A percentile compares a stretch with the other conserved stretches of the same genome.
Conservation (phyloP, 2,888 invertebrate genomes). For the Mechanitis messenoides region DNA sequence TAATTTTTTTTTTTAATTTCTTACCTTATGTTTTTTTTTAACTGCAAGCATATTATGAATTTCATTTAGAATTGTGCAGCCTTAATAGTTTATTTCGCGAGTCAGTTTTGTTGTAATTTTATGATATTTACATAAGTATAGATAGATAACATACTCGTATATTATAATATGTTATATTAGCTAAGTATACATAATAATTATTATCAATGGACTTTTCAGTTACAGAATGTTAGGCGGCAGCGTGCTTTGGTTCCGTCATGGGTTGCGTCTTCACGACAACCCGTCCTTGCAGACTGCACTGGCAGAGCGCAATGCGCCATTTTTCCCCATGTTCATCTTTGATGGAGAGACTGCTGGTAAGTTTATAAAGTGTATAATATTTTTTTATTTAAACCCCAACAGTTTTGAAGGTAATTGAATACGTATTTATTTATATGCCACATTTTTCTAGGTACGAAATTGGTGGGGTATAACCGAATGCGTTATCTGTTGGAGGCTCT, state of each 20-base stretch:
- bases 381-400: neutral
- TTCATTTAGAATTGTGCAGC: too few relatives aligned
- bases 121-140: too few relatives aligned
- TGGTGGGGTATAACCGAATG: conserved; percentile 82
- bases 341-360: conserved; percentile 85
- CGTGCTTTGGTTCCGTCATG: conserved; percentile 83
- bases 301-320: conserved; percentile 48
- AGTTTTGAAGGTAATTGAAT: too few relatives aligned
- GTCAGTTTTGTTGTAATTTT: too few relatives aligned
- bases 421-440: too few relatives aligned
- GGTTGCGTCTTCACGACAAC: conserved; percentile 82
- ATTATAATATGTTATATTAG: too few relatives aligned
- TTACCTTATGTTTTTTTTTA: too few relatives aligned
- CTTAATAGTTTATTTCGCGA: too few relatives aligned
- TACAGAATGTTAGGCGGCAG: conserved; percentile 62
- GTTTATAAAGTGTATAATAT: conserved; percentile 12
- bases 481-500: conserved; percentile 81
- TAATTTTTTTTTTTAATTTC: too few relatives aligned
- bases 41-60: too few relatives aligned
- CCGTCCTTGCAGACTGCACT: conserved; percentile 79
- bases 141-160: too few relatives aligned
- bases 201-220: neutral
- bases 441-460: conserved; percentile 71
- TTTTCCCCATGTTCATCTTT: conserved; percentile 83
- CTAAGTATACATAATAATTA: neutral